Base-by-base conservation (phyloP, 2,888 invertebrate species). In the Lymantria monacha region DNA sequence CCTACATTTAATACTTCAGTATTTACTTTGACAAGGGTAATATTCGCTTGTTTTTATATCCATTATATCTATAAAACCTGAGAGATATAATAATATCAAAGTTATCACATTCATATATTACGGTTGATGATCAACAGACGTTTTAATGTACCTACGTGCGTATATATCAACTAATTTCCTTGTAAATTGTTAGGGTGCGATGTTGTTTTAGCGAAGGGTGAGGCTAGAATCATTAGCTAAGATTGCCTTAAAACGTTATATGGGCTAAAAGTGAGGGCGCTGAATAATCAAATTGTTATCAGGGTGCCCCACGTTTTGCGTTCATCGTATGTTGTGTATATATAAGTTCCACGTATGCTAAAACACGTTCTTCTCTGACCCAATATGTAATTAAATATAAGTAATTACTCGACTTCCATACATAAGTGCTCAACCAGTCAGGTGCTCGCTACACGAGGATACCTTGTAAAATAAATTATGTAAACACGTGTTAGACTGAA, bases 261-360 rank as follows among this genome's bases (percentile, higher is more conserved):
- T 60, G 50, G 59, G 61, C 61, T 69, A 65, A 61, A 61, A 65
- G 51, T 63, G 52, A 49, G 64, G 74, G 66, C 57, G 72, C 67
- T 63, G 73, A 76, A 74, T 83, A 82, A 83, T 84, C 78, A 81
- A 81, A 81, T 75, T 81, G 78, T 83, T 83, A 85, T 82, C 80
- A 78, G 59, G 58, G 66, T 59, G 59, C 63, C 70, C 68, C 81
- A 77, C 70, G 76, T 72, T 74, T 69, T 69, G 55, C 55, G 62
- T 59, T 67, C 65, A 64, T 70, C 66, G 70, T 68, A 71, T 66
- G 57, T 63, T 51, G 59, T 73, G 75, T 33, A 38, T 11, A 79
- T 76, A 68, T 22, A 66, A 52, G 60, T 62, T 57, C 52, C 71
- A 56, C 72, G 59, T 79, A 83, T 82, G 80, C 79, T 51, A 57